phyloP scores from a whole-genome alignment of 2,888 invertebrate genomes.

The Caenorhabditis sinica region DNA sequence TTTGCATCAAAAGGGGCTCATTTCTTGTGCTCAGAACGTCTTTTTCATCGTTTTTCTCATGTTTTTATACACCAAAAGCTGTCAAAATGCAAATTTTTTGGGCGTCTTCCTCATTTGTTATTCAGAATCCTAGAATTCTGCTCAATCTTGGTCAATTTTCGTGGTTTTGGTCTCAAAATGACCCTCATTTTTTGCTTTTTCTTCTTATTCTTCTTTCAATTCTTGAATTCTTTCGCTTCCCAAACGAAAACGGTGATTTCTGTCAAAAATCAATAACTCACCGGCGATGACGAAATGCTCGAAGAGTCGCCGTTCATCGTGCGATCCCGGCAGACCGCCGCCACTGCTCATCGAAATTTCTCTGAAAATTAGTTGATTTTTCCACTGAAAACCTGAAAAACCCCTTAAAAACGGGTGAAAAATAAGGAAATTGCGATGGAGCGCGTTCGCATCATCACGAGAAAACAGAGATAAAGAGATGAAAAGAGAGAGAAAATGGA shows the following conservation, averaged over 20 bases:
- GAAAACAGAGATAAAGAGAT: neutral
- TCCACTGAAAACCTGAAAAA: slow-evolving; percentile 9
- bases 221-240: slow-evolving; percentile 47
- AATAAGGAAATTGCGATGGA: slow-evolving; percentile 18
- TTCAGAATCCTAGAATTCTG: too few species aligned
- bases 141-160: too few species aligned
- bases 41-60: neutral
- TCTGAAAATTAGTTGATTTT: neutral
- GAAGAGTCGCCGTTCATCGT: slow-evolving; percentile 80
- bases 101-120: neutral
- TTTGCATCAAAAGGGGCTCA: too few species aligned
- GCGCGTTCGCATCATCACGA: slow-evolving; percentile 42
- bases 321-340: slow-evolving; percentile 39
- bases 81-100: slow-evolving; percentile 2
- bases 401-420: neutral
- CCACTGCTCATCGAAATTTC: slow-evolving; percentile 39
- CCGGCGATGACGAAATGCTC: slow-evolving; percentile 99
- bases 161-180: too few species aligned
- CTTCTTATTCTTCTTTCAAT: too few species aligned
- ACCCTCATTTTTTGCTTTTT: too few species aligned
- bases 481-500: neutral
- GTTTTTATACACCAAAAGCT: neutral
- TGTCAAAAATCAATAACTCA: slow-evolving; percentile 85
- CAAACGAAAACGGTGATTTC: too few species aligned
- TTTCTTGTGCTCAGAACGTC: neutral